Evolutionary conservation across 2,797 vertebrate species (phyloP), one percentile per base, ranked within the genome.

Genomic region (Poecile montanus): DNA sequence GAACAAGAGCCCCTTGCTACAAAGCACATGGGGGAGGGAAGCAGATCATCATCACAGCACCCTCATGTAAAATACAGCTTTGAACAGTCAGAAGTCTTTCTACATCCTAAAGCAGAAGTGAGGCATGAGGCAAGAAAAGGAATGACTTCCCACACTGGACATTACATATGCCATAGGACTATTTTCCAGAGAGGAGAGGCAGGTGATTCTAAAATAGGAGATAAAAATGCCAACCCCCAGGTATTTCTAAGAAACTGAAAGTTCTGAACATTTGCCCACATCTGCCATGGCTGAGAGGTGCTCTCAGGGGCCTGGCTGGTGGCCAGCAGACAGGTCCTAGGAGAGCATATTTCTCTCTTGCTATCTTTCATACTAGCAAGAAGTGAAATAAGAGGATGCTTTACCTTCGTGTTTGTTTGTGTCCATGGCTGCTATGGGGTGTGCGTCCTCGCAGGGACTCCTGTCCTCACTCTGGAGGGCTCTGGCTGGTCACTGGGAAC

Each of bases 401-500:
- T 97, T 97, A 97, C 97, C 97, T 98, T 96, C 96, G 74, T 97
- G 96, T 95, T 97, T 98, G 95, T 98, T 97, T 97, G 97, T 96
- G 73, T 98, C 97, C 97, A 98, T 98, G 83, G 96, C 94, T 97
- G 95, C 95, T 94, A 51, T 85, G 71, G 85, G 77, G 26, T 85
- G 74, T 89, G 73, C 29, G 82, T 93, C 91, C 92, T 96, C 1
- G 94, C 90, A 90, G 95, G 94, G 95, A 91, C 91, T 95, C 83
- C 79, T 94, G 94, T 96, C 94, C 96, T 94, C 89, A 94, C 91
- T 95, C 95, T 85, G 96, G 92, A 97, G 94, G 91, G 92, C 25
- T 96, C 94, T 96, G 96, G 87, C 82, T 95, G 94, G 95, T 96
- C 93, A 94, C 93, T 94, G 93, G 89, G 79, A 88, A 89, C 92